These are phyloP conservation scores for Phrynosoma platyrhinos DNA, from an alignment of 2,113 vertebrate genomes.

Conservation along the genomic window DNA sequence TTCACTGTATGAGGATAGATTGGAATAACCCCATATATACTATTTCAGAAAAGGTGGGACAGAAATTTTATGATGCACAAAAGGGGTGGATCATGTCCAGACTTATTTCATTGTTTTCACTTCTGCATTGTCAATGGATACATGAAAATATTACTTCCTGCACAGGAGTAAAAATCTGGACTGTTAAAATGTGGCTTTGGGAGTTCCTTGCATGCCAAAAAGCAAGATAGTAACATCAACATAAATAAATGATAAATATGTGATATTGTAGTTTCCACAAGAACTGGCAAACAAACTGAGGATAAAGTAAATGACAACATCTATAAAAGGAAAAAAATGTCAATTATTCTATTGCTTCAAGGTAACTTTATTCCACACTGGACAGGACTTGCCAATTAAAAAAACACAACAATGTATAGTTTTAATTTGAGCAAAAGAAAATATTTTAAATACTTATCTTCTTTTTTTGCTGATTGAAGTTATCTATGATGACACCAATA, in stretches of 20 bases:
- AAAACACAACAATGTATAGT: background rate
- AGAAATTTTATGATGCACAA: background rate
- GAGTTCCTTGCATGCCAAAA: background rate
- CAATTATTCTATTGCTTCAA: background rate
- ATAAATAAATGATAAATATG: background rate
- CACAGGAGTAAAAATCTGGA: background rate
- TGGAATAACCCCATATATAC: background rate
- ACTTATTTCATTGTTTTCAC: background rate
- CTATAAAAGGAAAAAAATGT: conserved; percentile 1
- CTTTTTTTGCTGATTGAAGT: conserved; percentile 99
- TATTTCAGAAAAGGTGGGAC: background rate
- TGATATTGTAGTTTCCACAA: background rate
- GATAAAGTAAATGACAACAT: background rate
- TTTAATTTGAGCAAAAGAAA: conserved; percentile 18
- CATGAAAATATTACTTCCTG: background rate
- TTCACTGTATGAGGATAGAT: too few relatives aligned
- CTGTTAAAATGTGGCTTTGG: background rate
- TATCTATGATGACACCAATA: conserved; percentile 99
- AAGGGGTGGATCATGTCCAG: background rate
- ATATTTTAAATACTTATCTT: conserved; percentile 92
- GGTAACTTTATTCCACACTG: background rate
- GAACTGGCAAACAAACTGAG: background rate
- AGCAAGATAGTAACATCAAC: background rate
- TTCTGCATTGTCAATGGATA: background rate
- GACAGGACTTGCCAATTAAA: background rate